phyloP scores from a whole-genome alignment of 2,113 vertebrate species.

The Polyodon spathula region DNA sequence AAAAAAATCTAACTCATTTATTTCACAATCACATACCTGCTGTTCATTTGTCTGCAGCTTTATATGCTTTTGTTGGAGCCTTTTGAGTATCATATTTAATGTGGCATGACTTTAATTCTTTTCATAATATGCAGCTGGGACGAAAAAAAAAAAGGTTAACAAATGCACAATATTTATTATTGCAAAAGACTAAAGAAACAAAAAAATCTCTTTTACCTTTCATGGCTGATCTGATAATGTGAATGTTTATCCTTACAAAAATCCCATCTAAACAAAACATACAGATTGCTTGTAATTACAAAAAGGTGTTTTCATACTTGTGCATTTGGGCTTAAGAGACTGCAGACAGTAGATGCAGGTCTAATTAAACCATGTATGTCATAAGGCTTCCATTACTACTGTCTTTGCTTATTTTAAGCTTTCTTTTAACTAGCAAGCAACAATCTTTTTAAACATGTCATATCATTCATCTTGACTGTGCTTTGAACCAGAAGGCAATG shows the following conservation, averaged over 20 bases:
- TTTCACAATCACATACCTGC: neutral
- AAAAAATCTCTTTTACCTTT: neutral
- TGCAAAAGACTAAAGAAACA: neutral
- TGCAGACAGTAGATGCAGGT: neutral
- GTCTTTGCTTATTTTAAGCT: neutral
- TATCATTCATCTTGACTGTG: neutral
- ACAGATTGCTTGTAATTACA: neutral
- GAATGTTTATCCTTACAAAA: neutral
- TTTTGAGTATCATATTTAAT: neutral
- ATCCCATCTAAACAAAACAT: neutral
- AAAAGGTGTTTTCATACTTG: neutral
- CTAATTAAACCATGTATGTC: neutral
- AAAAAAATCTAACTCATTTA: neutral
- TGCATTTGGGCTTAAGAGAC: neutral
- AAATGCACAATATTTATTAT: neutral
- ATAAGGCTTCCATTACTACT: neutral
- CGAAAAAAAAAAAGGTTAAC: neutral
- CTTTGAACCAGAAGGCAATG: neutral
- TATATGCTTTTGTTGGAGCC: neutral
- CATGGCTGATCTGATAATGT: neutral
- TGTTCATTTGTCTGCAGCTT: neutral
- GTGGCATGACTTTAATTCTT: neutral
- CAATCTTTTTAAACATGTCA: neutral
- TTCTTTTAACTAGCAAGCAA: neutral
- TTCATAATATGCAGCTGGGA: neutral